A percentile compares a stretch with the other conserved stretches of the same genome.
These are phyloP conservation scores for Atherix ibis DNA, from an alignment of 2,888 invertebrate genomes.

Conservation along the genomic window DNA sequence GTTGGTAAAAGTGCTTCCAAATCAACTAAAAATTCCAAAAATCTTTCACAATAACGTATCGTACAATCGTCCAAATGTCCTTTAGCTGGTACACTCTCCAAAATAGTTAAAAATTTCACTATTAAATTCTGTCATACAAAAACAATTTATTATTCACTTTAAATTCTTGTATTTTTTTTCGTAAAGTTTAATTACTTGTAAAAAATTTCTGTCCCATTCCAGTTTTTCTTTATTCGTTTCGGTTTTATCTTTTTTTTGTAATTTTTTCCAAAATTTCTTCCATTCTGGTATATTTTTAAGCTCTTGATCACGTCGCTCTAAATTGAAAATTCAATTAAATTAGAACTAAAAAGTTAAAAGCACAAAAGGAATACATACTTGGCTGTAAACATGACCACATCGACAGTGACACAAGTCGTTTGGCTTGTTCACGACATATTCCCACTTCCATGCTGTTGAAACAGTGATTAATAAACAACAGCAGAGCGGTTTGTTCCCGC, in stretches of 20 bases:
- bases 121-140: slow-evolving; percentile 40
- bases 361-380: slow-evolving; percentile 34
- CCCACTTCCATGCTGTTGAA: slow-evolving; percentile 96
- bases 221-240: slow-evolving; percentile 50
- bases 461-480: slow-evolving; percentile 89
- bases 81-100: slow-evolving; percentile 55
- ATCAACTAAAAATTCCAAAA: slow-evolving; percentile 90
- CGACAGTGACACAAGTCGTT: slow-evolving; percentile 76
- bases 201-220: slow-evolving; percentile 74
- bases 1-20: slow-evolving; percentile 90
- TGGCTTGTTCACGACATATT: slow-evolving; percentile 81
- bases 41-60: slow-evolving; percentile 78
- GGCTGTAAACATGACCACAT: slow-evolving; percentile 86
- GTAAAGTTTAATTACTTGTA: slow-evolving; percentile 35
- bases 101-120: slow-evolving; percentile 66
- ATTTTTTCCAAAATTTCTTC: slow-evolving; percentile 80
- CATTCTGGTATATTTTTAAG: slow-evolving; percentile 76
- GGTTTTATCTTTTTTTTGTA: slow-evolving; percentile 61
- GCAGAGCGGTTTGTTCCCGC: slow-evolving; percentile 70
- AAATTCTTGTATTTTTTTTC: too few relatives aligned
- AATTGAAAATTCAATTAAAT: slow-evolving; percentile 8
- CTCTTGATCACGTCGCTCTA: slow-evolving; percentile 70
- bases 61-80: slow-evolving; percentile 42
- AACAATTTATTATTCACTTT: neutral
- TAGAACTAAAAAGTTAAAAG: slow-evolving; percentile 4